These are phyloP conservation scores for Pocota personata DNA, from an alignment of 2,888 invertebrate genomes.

Conservation along the genomic window DNA sequence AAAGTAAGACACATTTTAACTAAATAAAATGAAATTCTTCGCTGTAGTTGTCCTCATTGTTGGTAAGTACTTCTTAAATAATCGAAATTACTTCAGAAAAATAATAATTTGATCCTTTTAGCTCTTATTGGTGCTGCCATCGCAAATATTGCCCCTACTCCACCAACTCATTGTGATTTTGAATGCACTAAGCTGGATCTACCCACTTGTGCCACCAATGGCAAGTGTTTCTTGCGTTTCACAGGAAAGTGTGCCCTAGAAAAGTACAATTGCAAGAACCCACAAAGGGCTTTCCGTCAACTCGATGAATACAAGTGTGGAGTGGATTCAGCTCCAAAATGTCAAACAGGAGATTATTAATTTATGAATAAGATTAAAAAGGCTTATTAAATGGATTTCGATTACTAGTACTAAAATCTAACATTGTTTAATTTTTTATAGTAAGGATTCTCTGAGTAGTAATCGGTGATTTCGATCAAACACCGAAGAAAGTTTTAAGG, in stretches of 20 bases:
- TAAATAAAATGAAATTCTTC: slow-evolving; percentile 52
- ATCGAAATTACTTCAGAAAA: neutral
- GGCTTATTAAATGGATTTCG: neutral
- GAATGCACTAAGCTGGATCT: slow-evolving; percentile 75
- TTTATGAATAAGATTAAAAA: neutral
- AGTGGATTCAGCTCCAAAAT: slow-evolving; percentile 20
- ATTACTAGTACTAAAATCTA: neutral
- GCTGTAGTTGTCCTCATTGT: neutral
- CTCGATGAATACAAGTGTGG: slow-evolving; percentile 22
- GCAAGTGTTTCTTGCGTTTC: slow-evolving; percentile 77
- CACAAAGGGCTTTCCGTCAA: slow-evolving; percentile 71
- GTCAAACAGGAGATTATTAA: no score
- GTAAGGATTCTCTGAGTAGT: no score
- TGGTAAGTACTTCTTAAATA: slow-evolving; percentile 4
- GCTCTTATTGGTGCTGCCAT: slow-evolving; percentile 9
- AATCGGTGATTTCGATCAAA: no score
- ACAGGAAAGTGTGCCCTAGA: slow-evolving; percentile 76
- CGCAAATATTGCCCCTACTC: slow-evolving; percentile 15
- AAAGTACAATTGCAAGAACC: slow-evolving; percentile 78
- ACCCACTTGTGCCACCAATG: slow-evolving; percentile 77
- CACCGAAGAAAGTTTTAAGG: no score
- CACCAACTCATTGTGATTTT: slow-evolving; percentile 75
- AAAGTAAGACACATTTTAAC: neutral
- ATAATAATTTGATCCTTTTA: neutral
- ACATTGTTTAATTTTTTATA: neutral